These are phyloP conservation scores for Chloroceryle amazona DNA, from an alignment of 2,797 vertebrate genomes.

Conservation along the genomic window DNA sequence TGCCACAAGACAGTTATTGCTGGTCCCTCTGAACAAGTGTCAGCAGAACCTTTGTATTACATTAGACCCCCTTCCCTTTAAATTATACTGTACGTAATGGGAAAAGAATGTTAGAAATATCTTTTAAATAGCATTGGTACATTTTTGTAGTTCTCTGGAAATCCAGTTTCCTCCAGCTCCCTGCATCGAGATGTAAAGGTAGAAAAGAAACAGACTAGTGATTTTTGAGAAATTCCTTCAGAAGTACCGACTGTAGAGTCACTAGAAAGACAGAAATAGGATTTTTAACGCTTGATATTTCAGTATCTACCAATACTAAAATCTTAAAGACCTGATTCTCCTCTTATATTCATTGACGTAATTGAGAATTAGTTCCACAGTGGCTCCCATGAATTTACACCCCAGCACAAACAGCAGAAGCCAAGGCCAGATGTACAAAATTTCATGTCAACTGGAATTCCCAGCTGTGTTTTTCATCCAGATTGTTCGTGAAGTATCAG, in stretches of 20 bases:
- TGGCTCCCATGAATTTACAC: not conserved
- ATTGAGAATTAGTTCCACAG: conserved; percentile 58
- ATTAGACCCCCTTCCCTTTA: not conserved
- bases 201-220: not conserved
- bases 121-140: not conserved
- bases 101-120: not conserved
- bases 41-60: not conserved
- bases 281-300: conserved; percentile 33
- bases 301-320: conserved; percentile 13
- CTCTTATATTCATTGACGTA: conserved; percentile 5
- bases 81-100: not conserved
- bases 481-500: conserved; percentile 34
- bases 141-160: not conserved
- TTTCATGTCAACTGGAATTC: conserved; percentile 33
- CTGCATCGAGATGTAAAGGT: not conserved
- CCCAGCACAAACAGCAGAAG: conserved; percentile 29
- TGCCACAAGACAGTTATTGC: not conserved
- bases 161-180: not conserved
- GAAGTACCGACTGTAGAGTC: not conserved
- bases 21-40: not conserved
- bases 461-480: conserved; percentile 53
- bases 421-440: conserved; percentile 34
- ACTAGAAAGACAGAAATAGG: conserved; percentile 40
- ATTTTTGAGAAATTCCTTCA: conserved; percentile 21
- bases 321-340: conserved; percentile 16